These are phyloP conservation scores for Typhlichthys eigenmanni DNA, from an alignment of 2,797 vertebrate genomes.

Conservation along the genomic window DNA sequence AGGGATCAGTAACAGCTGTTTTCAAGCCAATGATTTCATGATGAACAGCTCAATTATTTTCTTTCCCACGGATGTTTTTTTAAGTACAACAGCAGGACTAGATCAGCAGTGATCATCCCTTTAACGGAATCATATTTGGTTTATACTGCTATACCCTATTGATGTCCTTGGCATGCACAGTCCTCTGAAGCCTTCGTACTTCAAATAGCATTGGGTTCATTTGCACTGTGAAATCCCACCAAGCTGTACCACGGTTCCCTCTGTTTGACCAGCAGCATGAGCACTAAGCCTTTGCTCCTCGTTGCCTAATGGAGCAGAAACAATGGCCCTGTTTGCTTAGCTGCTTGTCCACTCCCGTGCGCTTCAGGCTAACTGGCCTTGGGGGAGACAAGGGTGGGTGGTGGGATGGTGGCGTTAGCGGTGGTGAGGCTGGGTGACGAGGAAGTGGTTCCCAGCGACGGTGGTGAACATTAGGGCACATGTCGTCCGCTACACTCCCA, in stretches of 20 bases:
- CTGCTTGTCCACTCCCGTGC: constrained; percentile 59
- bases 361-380: constrained; percentile 53
- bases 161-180: constrained; percentile 26
- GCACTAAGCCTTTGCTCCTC: constrained; percentile 62
- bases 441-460: not conserved
- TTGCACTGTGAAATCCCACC: constrained; percentile 50
- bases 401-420: constrained; percentile 47
- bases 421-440: not conserved
- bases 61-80: not conserved
- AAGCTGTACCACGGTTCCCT: constrained; percentile 53
- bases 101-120: constrained; percentile 16
- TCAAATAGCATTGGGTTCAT: constrained; percentile 44
- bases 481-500: constrained; percentile 59
- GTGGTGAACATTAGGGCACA: constrained; percentile 65
- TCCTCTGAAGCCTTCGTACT: constrained; percentile 25
- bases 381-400: constrained; percentile 17
- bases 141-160: constrained; percentile 18
- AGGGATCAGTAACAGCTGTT: constrained; percentile 29
- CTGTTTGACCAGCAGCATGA: constrained; percentile 57
- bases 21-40: no score
- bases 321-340: constrained; percentile 61
- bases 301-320: constrained; percentile 71
- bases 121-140: constrained; percentile 26
- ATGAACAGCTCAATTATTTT: constrained; percentile 4
- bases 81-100: no score